Evolutionary conservation across 2,888 invertebrate genomes (phyloP).

Genomic region (Mimas tiliae): DNA sequence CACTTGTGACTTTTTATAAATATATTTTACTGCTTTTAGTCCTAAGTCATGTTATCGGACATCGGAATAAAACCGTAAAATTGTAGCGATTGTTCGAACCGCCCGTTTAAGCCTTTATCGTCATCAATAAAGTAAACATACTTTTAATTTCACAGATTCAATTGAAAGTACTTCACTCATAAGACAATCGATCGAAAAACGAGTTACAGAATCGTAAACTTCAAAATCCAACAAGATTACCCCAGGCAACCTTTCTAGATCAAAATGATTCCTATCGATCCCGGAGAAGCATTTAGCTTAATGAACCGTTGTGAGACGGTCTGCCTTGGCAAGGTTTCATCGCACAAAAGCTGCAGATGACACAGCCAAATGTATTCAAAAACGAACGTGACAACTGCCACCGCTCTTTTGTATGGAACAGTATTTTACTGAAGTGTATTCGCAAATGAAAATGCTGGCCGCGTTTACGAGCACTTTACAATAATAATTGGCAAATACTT

Average conservation of each 20-base stretch:
- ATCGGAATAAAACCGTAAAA: no score
- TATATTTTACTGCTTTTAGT: no score
- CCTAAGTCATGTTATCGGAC: no score
- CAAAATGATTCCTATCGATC: slow-evolving; percentile 20
- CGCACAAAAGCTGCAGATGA: slow-evolving; percentile 26
- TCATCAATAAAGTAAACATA: no score
- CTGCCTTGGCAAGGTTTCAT: slow-evolving; percentile 32
- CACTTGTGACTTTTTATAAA: background rate
- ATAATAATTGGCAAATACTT: background rate
- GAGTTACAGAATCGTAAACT: background rate
- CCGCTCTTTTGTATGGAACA: slow-evolving; percentile 8
- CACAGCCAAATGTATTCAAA: slow-evolving; percentile 36
- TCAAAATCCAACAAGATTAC: slow-evolving; percentile 3
- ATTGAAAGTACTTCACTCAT: no score
- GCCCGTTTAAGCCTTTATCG: no score
- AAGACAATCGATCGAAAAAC: slow-evolving; percentile 2
- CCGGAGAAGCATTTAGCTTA: slow-evolving; percentile 48
- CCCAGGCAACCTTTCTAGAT: slow-evolving; percentile 21
- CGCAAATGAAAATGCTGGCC: slow-evolving; percentile 14
- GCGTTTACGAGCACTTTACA: slow-evolving; percentile 14
- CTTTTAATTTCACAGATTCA: no score
- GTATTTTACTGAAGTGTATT: slow-evolving; percentile 16
- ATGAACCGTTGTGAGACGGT: slow-evolving; percentile 45
- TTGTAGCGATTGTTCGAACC: no score
- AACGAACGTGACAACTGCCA: slow-evolving; percentile 38